Conservation (phyloP, 2,888 invertebrate genomes). For the Acrocyrtus sp. region DNA sequence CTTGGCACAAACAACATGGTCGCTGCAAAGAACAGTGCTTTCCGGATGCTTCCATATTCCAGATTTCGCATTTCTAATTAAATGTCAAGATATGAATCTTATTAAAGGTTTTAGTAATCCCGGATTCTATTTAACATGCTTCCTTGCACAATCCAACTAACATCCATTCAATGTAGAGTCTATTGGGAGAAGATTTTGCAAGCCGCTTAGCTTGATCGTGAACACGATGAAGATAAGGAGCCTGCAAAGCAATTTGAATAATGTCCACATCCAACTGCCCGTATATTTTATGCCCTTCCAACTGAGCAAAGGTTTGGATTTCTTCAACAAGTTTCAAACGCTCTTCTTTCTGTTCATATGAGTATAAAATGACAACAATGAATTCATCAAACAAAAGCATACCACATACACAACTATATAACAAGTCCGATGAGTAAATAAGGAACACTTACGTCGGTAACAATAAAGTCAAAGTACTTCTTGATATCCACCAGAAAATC, state of each 20-base stretch:
- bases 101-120: no score
- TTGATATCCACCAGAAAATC: constrained; percentile 76
- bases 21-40: constrained; percentile 57
- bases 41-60: constrained; percentile 58
- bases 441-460: constrained; percentile 69
- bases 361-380: background rate
- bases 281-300: constrained; percentile 73
- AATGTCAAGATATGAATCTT: background rate
- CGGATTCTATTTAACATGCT: no score
- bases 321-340: constrained; percentile 68
- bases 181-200: constrained; percentile 68
- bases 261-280: constrained; percentile 74
- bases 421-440: no score
- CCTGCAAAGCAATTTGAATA: constrained; percentile 76
- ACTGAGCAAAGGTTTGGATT: constrained; percentile 73
- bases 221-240: constrained; percentile 73
- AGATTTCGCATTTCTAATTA: constrained; percentile 50
- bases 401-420: no score
- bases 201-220: constrained; percentile 70
- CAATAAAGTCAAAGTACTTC: constrained; percentile 73
- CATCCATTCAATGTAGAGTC: constrained; percentile 74
- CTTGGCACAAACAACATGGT: constrained; percentile 64
- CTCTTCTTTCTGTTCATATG: constrained; percentile 67
- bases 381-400: no score
- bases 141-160: no score